Conservation (phyloP, 1,140 invertebrate species). For the Dendrolimus kikuchii region DNA sequence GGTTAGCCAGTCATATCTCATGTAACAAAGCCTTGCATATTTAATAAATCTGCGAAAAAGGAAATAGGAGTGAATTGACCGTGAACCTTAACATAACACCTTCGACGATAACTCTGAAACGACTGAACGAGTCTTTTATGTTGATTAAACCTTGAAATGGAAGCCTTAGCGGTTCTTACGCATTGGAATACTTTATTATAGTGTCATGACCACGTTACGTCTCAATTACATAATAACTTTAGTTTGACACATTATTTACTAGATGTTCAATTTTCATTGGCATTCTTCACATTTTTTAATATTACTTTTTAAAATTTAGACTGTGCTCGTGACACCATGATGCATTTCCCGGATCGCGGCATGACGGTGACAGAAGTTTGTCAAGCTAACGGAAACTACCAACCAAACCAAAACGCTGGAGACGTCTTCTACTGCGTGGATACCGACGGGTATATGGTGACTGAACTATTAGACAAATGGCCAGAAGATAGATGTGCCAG, state of each 20-base stretch:
- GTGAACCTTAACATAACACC: constrained; percentile 15
- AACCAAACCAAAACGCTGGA: constrained; percentile 53
- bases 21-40: no score
- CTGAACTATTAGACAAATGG: constrained; percentile 27
- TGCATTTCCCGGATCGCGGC: constrained; percentile 60
- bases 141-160: constrained; percentile 15
- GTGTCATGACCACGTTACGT: constrained; percentile 2
- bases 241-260: background rate
- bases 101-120: constrained; percentile 16
- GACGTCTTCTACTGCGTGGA: constrained; percentile 70
- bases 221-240: constrained; percentile 5
- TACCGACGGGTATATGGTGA: constrained; percentile 61
- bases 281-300: constrained; percentile 1
- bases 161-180: constrained; percentile 8
- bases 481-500: constrained; percentile 28
- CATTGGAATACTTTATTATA: constrained; percentile 2
- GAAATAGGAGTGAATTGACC: constrained; percentile 8
- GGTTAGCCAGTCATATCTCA: background rate
- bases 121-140: constrained; percentile 12
- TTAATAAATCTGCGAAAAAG: no score
- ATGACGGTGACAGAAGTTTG: constrained; percentile 59
- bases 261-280: background rate
- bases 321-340: constrained; percentile 68
- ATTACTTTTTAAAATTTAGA: constrained; percentile 41
- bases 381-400: constrained; percentile 70